Conservation (phyloP, 2,113 vertebrate species). For the Hippocampus mohnikei region DNA sequence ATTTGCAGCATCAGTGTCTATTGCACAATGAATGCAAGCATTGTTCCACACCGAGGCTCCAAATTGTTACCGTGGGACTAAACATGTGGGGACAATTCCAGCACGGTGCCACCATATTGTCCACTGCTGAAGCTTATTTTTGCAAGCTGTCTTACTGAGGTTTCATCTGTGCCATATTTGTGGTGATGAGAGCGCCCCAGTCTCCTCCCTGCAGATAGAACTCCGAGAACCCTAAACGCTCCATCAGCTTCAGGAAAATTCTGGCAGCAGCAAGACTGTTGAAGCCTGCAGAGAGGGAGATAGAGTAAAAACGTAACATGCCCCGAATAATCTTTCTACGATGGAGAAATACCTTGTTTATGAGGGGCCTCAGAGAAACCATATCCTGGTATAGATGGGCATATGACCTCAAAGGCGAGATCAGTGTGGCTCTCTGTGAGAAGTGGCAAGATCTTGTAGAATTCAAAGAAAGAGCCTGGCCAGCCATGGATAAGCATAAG, state of each 20-base stretch:
- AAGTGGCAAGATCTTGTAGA: constrained; percentile 83
- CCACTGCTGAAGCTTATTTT: constrained; percentile 5
- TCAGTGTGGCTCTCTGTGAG: constrained; percentile 71
- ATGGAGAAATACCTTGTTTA: constrained; percentile 60
- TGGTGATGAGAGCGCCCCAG: constrained; percentile 80
- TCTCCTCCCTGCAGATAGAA: constrained; percentile 89
- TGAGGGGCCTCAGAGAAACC: constrained; percentile 83
- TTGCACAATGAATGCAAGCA: constrained; percentile 23
- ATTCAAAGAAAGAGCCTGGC: constrained; percentile 89
- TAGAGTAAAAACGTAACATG: background rate
- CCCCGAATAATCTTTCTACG: background rate
- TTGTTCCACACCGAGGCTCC: constrained; percentile 24
- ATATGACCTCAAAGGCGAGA: constrained; percentile 82
- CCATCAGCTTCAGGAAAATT: constrained; percentile 86
- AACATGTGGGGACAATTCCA: constrained; percentile 18
- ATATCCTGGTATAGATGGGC: constrained; percentile 87
- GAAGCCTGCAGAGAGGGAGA: constrained; percentile 74
- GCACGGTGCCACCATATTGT: constrained; percentile 4
- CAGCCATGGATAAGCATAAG: constrained; percentile 86
- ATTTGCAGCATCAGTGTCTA: constrained; percentile 19
- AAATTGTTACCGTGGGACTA: constrained; percentile 12
- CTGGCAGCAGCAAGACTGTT: constrained; percentile 71
- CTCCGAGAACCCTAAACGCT: constrained; percentile 79
- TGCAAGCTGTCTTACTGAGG: constrained; percentile 74
- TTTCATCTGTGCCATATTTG: constrained; percentile 84